Conservation (phyloP, 2,888 invertebrate species). For the Carpatolechia fugitivella region DNA sequence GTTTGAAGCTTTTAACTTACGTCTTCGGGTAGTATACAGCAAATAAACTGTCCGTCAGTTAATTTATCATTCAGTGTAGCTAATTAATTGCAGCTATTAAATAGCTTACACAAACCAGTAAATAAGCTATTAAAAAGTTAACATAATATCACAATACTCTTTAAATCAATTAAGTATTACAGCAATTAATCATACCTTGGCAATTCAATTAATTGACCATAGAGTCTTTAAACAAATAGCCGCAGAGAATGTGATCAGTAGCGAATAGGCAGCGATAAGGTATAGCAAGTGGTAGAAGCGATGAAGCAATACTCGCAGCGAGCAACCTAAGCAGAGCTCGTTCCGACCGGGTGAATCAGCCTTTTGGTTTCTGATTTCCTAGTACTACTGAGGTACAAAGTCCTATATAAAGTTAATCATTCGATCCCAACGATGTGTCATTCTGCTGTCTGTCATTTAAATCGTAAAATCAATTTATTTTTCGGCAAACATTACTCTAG, state of each 20-base stretch:
- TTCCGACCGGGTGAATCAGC: constrained; percentile 50
- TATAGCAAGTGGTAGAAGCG: background rate
- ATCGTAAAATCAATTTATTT: background rate
- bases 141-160: too few species aligned
- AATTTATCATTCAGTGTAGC: too few species aligned
- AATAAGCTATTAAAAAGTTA: too few species aligned
- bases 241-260: background rate
- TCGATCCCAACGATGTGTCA: constrained; percentile 5
- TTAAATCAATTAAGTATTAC: background rate
- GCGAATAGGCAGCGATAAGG: background rate
- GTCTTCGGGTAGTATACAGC: too few species aligned
- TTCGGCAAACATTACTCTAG: background rate
- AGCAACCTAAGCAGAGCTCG: constrained; percentile 37
- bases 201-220: background rate
- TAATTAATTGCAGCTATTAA: too few species aligned
- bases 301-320: constrained; percentile 33
- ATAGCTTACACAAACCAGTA: too few species aligned
- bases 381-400: constrained; percentile 23
- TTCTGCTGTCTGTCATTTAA: background rate
- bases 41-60: too few species aligned
- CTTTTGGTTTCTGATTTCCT: constrained; percentile 43
- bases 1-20: too few species aligned
- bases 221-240: background rate
- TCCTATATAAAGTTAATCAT: constrained; percentile 18
- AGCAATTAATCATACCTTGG: background rate